Conservation (phyloP, 2,888 invertebrate species). For the Encarsia formosa region DNA sequence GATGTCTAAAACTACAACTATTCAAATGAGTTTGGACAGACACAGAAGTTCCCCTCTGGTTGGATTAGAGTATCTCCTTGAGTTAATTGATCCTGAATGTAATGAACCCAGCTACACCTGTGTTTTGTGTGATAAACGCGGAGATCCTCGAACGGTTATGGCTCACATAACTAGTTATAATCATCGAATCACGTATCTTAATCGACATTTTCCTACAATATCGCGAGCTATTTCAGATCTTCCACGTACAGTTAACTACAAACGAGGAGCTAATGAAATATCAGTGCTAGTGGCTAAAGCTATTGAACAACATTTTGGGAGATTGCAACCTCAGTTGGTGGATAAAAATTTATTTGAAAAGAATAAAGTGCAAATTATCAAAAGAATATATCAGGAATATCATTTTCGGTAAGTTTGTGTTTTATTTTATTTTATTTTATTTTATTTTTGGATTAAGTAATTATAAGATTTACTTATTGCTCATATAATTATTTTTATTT, state of each 20-base stretch:
- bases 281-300: slow-evolving; percentile 59
- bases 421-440: slow-evolving; percentile 13
- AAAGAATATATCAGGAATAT: slow-evolving; percentile 62
- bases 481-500: slow-evolving; percentile 8
- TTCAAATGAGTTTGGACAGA: slow-evolving; percentile 56
- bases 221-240: slow-evolving; percentile 60
- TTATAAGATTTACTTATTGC: slow-evolving; percentile 9
- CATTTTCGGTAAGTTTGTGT: slow-evolving; percentile 58
- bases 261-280: slow-evolving; percentile 50
- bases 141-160: slow-evolving; percentile 73
- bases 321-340: slow-evolving; percentile 63
- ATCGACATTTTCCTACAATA: slow-evolving; percentile 62
- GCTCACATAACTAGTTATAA: slow-evolving; percentile 75
- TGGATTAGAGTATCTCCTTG: slow-evolving; percentile 77
- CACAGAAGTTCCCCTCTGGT: slow-evolving; percentile 57
- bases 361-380: slow-evolving; percentile 57
- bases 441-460: slow-evolving; percentile 7
- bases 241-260: slow-evolving; percentile 57
- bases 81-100: slow-evolving; percentile 63
- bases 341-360: slow-evolving; percentile 68
- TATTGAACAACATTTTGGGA: slow-evolving; percentile 72
- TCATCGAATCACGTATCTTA: slow-evolving; percentile 70
- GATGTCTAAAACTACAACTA: slow-evolving; percentile 52
- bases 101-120: slow-evolving; percentile 73
- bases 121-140: slow-evolving; percentile 73